Conservation (phyloP, 2,113 vertebrate genomes). For the Chaetura pelagica region DNA sequence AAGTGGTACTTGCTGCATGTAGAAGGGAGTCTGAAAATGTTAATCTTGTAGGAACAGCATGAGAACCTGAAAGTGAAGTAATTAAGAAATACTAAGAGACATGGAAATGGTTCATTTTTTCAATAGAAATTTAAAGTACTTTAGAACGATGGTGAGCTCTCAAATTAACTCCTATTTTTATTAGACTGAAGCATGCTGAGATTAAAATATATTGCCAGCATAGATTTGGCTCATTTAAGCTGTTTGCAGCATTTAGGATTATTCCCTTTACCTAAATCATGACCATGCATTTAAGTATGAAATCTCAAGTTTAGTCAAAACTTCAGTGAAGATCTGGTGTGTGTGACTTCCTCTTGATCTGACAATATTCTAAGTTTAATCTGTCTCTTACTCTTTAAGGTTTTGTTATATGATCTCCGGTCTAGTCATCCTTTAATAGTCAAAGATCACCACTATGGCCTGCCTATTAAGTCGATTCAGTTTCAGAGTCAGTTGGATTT, state of each 20-base stretch:
- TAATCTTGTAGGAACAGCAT: not conserved
- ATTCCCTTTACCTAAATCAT: not conserved
- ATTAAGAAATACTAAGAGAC: not conserved
- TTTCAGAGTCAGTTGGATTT: constrained; percentile 90
- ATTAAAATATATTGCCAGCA: not conserved
- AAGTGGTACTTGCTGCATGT: not conserved
- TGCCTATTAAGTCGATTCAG: constrained; percentile 91
- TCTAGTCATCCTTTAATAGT: constrained; percentile 89
- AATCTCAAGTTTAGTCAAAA: not conserved
- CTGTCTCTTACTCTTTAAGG: constrained; percentile 70
- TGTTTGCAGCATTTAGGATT: not conserved
- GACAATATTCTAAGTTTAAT: not conserved
- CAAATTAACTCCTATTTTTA: not conserved
- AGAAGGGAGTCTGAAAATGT: not conserved
- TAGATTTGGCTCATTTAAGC: not conserved
- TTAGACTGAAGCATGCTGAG: not conserved
- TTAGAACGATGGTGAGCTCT: not conserved
- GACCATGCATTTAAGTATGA: not conserved
- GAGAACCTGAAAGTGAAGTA: not conserved
- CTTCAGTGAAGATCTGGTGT: not conserved
- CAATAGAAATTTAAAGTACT: not conserved
- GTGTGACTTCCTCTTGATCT: not conserved
- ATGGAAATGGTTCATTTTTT: accelerated
- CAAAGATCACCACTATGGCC: constrained; percentile 94
- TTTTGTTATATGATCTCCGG: constrained; percentile 94